Base-by-base conservation (phyloP, 1,140 invertebrate species). In the Monochamus saltuarius region DNA sequence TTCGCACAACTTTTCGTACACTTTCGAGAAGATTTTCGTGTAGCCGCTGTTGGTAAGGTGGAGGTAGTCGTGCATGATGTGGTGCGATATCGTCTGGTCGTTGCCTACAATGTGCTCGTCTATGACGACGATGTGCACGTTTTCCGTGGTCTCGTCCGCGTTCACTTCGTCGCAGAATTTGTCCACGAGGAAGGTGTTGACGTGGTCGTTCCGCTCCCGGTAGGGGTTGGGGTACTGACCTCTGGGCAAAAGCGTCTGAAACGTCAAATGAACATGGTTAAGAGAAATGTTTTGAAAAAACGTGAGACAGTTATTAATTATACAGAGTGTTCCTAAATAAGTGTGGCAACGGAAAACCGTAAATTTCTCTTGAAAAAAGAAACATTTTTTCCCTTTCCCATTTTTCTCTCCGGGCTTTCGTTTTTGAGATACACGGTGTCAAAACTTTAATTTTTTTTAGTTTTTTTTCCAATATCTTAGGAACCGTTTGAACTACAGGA, bases 31-130 rank as follows among this genome's bases (percentile, higher is more conserved):
- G n/a, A 81, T 80, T 73, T 87, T 87, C 45, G 75, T 73, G 71
- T 90, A 89, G 0, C 85, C 88, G 40, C 79, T 69, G 59, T 83
- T 80, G 1, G 86, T 87, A 19, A 89, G 76, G 75, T 90, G 88
- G 9, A 89, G 75, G 75, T 88, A 90, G 75, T 91, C 89, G 64
- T 85, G 83, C 83, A 90, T 86, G 64, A 90, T 84, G 56, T 80
- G 79, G 65, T 85, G 83, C 54, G 81, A 83, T 54, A 90, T 87
- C 0, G 78, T 79, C 16, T 84, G 85, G 65, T 87, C 83, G 13
- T 77, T 72, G 52, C 81, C 77, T 4, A 87, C 81, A 54, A 85
- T 78, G 17, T 81, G 80, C 22, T 83, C 78, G 64, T 86, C 83
- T 16, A 84, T 81, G 54, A 76, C 77, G 16, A 85, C 75, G n/a